A percentile compares a stretch with the other conserved stretches of the same genome.
These are phyloP conservation scores for Therioaphis trifolii DNA, from an alignment of 2,888 invertebrate species.

Conservation along the genomic window DNA sequence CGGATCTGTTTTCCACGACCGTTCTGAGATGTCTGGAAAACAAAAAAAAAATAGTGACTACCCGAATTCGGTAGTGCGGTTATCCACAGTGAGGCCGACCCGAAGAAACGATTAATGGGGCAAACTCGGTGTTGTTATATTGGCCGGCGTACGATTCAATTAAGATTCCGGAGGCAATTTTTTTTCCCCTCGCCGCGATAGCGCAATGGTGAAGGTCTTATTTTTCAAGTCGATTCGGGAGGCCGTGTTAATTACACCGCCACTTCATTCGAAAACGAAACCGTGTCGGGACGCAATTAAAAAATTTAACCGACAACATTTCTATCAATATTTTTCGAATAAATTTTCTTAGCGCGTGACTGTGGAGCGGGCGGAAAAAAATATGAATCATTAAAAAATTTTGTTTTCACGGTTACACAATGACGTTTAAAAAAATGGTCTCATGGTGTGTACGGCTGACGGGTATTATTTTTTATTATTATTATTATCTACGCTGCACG, in stretches of 20 bases:
- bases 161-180: slow-evolving; percentile 10
- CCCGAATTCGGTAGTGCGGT: background rate
- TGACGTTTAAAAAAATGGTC: slow-evolving; percentile 42
- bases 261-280: background rate
- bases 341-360: background rate
- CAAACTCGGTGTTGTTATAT: background rate
- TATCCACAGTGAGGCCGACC: background rate
- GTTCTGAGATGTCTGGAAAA: too few relatives aligned
- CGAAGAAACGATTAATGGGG: background rate
- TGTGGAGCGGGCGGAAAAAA: background rate
- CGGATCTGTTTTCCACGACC: too few relatives aligned
- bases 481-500: slow-evolving; percentile 45
- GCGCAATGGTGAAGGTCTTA: too few relatives aligned
- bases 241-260: background rate
- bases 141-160: background rate
- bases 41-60: too few relatives aligned
- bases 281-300: background rate
- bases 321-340: background rate
- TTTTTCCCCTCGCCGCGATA: background rate
- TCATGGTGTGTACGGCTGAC: slow-evolving; percentile 9
- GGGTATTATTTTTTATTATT: slow-evolving; percentile 41
- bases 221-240: background rate
- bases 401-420: slow-evolving; percentile 30
- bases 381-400: slow-evolving; percentile 49
- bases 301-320: background rate